Base-by-base conservation (phyloP, 1,140 invertebrate genomes). In the Wiebesia pumilae region DNA sequence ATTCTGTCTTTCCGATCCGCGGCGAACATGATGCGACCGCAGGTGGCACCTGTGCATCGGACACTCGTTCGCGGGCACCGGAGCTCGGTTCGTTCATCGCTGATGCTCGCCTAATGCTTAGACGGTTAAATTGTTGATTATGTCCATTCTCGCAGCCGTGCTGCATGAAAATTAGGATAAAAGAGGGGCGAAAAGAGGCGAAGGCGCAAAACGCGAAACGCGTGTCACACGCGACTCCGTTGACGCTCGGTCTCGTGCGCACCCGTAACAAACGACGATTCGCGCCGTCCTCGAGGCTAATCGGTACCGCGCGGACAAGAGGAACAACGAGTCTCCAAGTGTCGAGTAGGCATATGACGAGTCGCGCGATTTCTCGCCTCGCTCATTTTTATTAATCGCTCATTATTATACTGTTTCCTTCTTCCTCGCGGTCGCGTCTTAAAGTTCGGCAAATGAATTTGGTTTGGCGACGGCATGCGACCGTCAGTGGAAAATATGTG, bases 71-170 rank as follows among this genome's bases (percentile, higher is more conserved):
- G 54, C 9, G 47, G 43, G 6, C 75, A n/a, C 4, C 81, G 27
- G 9, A 38, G 33, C n/a, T 65, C 81, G 71, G 9, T 51, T 69
- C 67, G 67, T 24, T 38, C 58, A 10, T 12, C 33, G 58, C 62
- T 33, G 40, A 89, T 93, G 87, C 35, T 80, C 80, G 77, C 92
- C 92, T 91, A 81, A 43, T 92, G 81, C 75, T 19, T 69, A 90
- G 89, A 91, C 92, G 90, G 92, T 93, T 93, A 91, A 94, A 93
- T 94, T 93, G 92, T 94, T 94, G 93, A 94, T 94, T 94, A 94
- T 94, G 93, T 93, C 93, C 93, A 93, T 94, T 93, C 92, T 92
- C 90, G 89, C 88, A 90, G 90, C n/a, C 88, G 90, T 91, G 92
- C 90, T 90, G 79, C 69, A 83, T 88, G 85, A 89, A 89, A 90